These are phyloP conservation scores for Araneus ventricosus DNA, from an alignment of 1,140 invertebrate genomes.

Conservation along the genomic window DNA sequence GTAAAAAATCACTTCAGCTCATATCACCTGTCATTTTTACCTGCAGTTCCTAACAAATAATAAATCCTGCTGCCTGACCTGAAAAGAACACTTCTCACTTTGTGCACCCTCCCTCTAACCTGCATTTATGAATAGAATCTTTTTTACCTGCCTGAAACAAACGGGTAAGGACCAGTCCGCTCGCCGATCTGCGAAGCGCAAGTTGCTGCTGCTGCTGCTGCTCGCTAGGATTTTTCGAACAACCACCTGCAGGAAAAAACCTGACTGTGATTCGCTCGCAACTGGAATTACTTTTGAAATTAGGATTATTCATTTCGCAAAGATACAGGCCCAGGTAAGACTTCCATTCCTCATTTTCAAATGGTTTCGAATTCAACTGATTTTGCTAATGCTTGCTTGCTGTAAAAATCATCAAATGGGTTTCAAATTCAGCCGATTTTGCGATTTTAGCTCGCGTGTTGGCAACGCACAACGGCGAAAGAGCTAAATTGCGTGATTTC, in stretches of 20 bases:
- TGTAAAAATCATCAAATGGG: no score
- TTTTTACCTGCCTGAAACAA: slow-evolving; percentile 66
- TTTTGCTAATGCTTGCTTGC: no score
- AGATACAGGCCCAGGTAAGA: neutral
- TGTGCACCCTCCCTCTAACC: slow-evolving; percentile 18
- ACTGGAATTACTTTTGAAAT: neutral
- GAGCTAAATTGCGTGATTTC: no score
- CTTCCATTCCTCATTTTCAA: neutral
- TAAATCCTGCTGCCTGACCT: no score
- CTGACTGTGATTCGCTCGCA: neutral
- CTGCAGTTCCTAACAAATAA: no score
- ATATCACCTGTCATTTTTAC: no score
- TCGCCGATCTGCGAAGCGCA: slow-evolving; percentile 56
- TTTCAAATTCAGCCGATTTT: no score
- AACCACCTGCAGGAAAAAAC: slow-evolving; percentile 41
- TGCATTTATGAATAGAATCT: slow-evolving; percentile 48
- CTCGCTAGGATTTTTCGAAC: slow-evolving; percentile 19
- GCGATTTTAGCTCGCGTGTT: no score
- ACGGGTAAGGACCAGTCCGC: slow-evolving; percentile 65
- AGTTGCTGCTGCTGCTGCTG: slow-evolving; percentile 59
- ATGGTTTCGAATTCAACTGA: no score
- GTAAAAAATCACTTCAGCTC: no score
- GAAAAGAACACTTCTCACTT: neutral
- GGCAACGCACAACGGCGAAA: no score
- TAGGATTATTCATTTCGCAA: slow-evolving; percentile 28